These are phyloP conservation scores for Passer montanus DNA, from an alignment of 2,113 vertebrate genomes.

Conservation along the genomic window DNA sequence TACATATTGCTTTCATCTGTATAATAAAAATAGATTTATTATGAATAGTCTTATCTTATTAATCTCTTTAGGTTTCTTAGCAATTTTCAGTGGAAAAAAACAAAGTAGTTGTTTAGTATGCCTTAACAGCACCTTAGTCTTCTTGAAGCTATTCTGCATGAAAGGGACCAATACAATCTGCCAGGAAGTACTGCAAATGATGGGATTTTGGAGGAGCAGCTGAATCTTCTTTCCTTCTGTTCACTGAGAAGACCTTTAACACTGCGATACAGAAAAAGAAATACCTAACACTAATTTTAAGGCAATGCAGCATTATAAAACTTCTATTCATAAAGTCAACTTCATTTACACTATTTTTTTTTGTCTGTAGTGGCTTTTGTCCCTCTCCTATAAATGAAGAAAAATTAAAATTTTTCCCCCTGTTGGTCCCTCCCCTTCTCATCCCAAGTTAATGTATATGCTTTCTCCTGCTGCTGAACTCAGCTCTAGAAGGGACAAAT, in stretches of 20 bases:
- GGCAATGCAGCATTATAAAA: background rate
- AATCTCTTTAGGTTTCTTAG: background rate
- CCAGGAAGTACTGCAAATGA: background rate
- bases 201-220: background rate
- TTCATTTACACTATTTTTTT: background rate
- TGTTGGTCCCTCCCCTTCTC: background rate
- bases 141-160: background rate
- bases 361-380: background rate
- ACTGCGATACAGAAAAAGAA: background rate
- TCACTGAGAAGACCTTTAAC: background rate
- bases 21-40: background rate
- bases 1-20: background rate
- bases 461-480: background rate
- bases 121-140: background rate
- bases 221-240: background rate
- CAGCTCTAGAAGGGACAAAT: background rate
- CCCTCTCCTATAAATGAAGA: background rate
- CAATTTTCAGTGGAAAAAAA: background rate
- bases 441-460: background rate
- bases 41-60: background rate
- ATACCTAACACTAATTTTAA: background rate
- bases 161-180: background rate
- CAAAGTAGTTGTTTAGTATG: background rate
- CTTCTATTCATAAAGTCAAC: background rate
- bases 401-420: background rate